These are phyloP conservation scores for Cartodere bifasciata DNA, from an alignment of 2,888 invertebrate genomes.

Conservation along the genomic window DNA sequence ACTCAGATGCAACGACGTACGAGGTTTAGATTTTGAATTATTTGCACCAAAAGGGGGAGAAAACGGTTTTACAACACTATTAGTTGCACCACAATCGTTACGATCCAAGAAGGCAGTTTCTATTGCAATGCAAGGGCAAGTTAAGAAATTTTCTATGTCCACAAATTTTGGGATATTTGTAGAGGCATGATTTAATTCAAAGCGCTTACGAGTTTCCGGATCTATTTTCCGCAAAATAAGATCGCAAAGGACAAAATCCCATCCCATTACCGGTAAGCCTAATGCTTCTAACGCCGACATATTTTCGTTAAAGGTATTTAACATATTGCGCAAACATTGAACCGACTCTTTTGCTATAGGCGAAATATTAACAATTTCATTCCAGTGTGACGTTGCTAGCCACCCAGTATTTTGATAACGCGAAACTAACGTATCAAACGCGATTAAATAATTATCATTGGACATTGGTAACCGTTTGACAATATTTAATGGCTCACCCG, in stretches of 20 bases:
- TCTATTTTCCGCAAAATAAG: neutral
- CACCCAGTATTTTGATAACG: neutral
- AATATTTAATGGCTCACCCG: neutral
- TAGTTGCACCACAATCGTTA: no score
- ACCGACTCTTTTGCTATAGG: neutral
- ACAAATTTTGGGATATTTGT: neutral
- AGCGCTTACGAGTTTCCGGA: neutral
- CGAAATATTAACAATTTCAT: neutral
- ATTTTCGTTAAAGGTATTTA: neutral
- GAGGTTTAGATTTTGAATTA: no score
- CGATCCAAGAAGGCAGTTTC: no score
- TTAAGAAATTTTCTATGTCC: no score
- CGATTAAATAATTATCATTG: neutral
- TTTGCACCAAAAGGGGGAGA: no score
- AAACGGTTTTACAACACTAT: no score
- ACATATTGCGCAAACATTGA: neutral
- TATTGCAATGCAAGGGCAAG: no score
- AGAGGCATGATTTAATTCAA: neutral
- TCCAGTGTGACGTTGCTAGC: neutral
- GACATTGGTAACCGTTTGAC: neutral
- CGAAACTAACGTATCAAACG: neutral
- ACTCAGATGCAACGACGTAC: no score
- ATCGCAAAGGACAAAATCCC: conserved; percentile 1
- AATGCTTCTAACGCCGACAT: neutral
- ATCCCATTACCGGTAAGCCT: neutral